Conservation (phyloP, 2,113 vertebrate genomes). For the Poicephalus meyeri region DNA sequence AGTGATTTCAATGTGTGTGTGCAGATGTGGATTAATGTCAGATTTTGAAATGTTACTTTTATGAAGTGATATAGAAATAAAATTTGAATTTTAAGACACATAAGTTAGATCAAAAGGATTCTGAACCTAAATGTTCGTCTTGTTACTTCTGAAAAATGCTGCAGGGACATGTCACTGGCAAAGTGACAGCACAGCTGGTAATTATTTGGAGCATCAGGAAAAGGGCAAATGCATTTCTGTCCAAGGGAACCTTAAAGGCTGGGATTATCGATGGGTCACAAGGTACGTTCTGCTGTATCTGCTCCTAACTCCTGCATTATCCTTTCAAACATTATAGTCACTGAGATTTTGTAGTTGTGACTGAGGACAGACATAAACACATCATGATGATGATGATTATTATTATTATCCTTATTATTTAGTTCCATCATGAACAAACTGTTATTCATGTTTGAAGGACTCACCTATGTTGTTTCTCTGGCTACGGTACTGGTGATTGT, state of each 20-base stretch:
- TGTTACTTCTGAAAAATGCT: slow-evolving; percentile 24
- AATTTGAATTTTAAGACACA: neutral
- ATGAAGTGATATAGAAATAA: neutral
- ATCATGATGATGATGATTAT: too few relatives aligned
- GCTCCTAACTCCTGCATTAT: neutral
- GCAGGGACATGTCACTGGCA: neutral
- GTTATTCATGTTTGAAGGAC: neutral
- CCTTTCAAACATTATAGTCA: neutral
- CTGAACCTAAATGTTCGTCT: neutral
- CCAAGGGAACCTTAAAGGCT: neutral
- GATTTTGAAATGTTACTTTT: neutral
- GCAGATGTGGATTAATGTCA: neutral
- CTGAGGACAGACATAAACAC: neutral
- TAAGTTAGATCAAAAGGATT: neutral
- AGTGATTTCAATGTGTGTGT: neutral
- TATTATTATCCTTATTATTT: neutral
- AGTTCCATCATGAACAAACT: neutral
- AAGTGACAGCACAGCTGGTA: slow-evolving; percentile 16
- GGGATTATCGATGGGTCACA: neutral
- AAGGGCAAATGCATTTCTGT: slow-evolving; percentile 30
- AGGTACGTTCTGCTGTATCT: neutral
- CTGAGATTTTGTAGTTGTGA: neutral
- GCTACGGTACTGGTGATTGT: neutral
- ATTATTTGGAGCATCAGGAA: slow-evolving; percentile 32
- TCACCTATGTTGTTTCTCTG: neutral